Evolutionary conservation across 2,888 invertebrate species (phyloP), one percentile per base, ranked within the genome.

Genomic region (Dysmachus trigonus): DNA sequence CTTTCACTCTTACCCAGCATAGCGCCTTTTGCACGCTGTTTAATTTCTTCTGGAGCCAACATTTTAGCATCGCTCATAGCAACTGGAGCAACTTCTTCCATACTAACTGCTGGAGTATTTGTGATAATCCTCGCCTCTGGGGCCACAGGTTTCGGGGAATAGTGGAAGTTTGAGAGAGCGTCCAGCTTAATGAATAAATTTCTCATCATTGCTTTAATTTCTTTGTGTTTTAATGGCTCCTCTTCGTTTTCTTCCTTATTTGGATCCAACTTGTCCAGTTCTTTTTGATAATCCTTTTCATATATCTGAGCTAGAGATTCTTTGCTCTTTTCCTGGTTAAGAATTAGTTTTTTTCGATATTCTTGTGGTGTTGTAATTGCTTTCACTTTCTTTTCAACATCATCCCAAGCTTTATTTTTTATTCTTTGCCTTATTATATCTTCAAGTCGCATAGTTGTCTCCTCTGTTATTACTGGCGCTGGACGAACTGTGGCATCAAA

Each of bases 31-130:
- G 91, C 88, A 88, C 92, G 93, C 27, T 94, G 94, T 91, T 94
- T 95, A 0, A 99, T 93, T 94, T 99, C 99, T 92, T 98, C 97
- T 0, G 99, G 98, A 22, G 99, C 98, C 88, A 99, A 93, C 51
- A 98, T 91, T 1, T 95, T 93, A 3, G 96, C 97, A 91, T 98
- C 96, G 90, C 96, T 97, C 0, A 95, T 94, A n/a, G 96, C 95
- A 6, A 97, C 94, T 0, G 99, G 99, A 0, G 98, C 98, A 7
- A 98, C 98, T 92, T 99, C 99, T 92, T 99, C 99, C 95, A 98
- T 96, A 38, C 93, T 94, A 81, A 99, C 95, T 0, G 98, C 97
- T 1, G 99, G 97, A 87, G 97, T 93, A 91, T 99, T 99, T 87
- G 95, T 96, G 5, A 99, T 94, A 87, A 99, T 96, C 92, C 96